Base-by-base conservation (phyloP, 2,113 vertebrate species). In the Diphyllodes magnificus region DNA sequence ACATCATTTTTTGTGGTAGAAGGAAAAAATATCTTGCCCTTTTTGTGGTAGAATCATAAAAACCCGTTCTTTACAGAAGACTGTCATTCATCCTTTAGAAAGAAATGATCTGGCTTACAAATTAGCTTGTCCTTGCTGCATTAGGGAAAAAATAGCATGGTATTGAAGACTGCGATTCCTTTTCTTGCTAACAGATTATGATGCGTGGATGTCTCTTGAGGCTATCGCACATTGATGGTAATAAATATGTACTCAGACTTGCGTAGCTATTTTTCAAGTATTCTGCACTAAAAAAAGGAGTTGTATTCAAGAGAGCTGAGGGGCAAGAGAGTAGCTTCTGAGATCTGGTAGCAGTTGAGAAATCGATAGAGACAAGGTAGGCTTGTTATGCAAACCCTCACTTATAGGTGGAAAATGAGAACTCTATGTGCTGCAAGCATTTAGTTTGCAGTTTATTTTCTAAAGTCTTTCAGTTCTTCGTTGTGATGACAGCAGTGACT, bases 161-260 rank as follows among this genome's bases (percentile, higher is more conserved):
- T 80, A 89, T 71, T 83, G 91, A 92, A 81, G 83, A 24, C 82
- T 54, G 6, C 61, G 81, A 88, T 90, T 92, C 65, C 56, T 83
- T 90, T 83, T 70, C 53, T 95, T 69, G 79, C 93, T 97, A 95
- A 93, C 76, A 80, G 83, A 86, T 54, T 37, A 59, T 92, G 91
- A 91, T 97, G 88, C 15, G 7, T 82, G 54, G 70, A 37, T 87
- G 77, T 95, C 87, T 92, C 86, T 93, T 42, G 93, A 56, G 85
- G 84, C 88, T 83, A 70, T 72, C 0, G 0, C 89, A 23, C 63
- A 11, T 7, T 85, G 88, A 87, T 82, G 71, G 68, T 89, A 80
- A 88, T 96, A 95, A 96, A 92, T 88, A 82, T 80, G 82, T 90
- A 65, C 90, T 88, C 49, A 85, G 84, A 15, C 79, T 88, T 76